Conservation (phyloP, 2,888 invertebrate species). For the Chymomyza amoena region DNA sequence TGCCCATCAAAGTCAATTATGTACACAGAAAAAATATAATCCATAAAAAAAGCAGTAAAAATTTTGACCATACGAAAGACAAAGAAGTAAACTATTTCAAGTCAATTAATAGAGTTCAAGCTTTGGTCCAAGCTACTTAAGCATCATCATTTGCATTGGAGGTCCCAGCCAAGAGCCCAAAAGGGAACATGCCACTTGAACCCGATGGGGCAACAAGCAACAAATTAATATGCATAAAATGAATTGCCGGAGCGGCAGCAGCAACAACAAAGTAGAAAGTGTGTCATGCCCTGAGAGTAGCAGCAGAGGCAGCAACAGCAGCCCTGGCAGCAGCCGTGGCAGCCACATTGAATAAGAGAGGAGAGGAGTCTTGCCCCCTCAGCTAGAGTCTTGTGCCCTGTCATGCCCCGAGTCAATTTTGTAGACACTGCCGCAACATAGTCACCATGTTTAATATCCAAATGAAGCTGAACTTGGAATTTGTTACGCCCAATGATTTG, state of each 20-base stretch:
- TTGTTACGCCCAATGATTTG: background rate
- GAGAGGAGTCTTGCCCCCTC: background rate
- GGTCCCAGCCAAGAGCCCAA: conserved; percentile 24
- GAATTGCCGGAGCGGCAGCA: background rate
- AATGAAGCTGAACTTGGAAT: background rate
- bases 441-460: background rate
- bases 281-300: conserved; percentile 16
- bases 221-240: conserved; percentile 51
- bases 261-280: background rate
- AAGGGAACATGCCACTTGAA: conserved; percentile 64
- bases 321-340: background rate
- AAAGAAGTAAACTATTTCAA: conserved; percentile 52
- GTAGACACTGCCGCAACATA: background rate
- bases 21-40: background rate
- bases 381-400: background rate
- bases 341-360: background rate
- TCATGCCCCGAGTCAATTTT: background rate
- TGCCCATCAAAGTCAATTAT: conserved; percentile 50
- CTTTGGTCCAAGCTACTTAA: background rate
- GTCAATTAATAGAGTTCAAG: conserved; percentile 65
- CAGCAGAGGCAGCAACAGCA: conserved; percentile 5
- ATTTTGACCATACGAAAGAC: conserved; percentile 23
- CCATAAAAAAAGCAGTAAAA: background rate
- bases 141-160: background rate
- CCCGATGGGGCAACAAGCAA: conserved; percentile 26